Evolutionary conservation across 2,113 vertebrate species (phyloP).

Genomic region (Cebus imitator): DNA sequence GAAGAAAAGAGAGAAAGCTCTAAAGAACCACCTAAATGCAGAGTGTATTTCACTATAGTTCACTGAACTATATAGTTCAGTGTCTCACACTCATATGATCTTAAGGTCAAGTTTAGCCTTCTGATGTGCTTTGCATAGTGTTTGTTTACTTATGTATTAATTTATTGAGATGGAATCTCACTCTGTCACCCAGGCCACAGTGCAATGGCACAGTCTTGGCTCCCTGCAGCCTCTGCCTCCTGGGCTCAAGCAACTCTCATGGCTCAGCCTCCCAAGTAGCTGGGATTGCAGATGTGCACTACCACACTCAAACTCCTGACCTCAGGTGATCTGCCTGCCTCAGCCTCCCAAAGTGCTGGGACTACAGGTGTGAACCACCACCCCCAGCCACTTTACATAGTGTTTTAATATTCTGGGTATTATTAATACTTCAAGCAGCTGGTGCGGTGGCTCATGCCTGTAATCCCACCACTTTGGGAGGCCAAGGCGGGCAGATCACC

Average conservation of each 20-base stretch:
- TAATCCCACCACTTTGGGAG: too few species aligned
- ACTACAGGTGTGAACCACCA: not conserved
- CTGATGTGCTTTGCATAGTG: not conserved
- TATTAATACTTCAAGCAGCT: not conserved
- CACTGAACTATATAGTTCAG: not conserved
- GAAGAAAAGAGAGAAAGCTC: not conserved
- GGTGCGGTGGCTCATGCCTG: too few species aligned
- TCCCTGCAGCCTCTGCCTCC: not conserved
- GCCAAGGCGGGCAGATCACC: too few species aligned
- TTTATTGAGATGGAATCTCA: not conserved
- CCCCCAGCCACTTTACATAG: not conserved
- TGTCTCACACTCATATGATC: not conserved
- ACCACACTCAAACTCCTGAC: not conserved
- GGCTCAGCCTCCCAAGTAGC: not conserved
- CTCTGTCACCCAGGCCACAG: not conserved
- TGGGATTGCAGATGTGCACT: not conserved
- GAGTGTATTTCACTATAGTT: not conserved
- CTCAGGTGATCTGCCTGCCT: not conserved
- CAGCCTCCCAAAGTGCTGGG: not conserved
- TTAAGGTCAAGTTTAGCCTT: not conserved
- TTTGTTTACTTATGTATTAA: too few species aligned
- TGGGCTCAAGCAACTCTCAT: not conserved
- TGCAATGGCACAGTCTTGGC: not conserved
- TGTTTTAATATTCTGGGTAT: not conserved
- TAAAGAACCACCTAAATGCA: not conserved